Evolutionary conservation across 2,888 invertebrate species (phyloP), one percentile per base, ranked within the genome.

Genomic region (Chrysolina oricalcia): DNA sequence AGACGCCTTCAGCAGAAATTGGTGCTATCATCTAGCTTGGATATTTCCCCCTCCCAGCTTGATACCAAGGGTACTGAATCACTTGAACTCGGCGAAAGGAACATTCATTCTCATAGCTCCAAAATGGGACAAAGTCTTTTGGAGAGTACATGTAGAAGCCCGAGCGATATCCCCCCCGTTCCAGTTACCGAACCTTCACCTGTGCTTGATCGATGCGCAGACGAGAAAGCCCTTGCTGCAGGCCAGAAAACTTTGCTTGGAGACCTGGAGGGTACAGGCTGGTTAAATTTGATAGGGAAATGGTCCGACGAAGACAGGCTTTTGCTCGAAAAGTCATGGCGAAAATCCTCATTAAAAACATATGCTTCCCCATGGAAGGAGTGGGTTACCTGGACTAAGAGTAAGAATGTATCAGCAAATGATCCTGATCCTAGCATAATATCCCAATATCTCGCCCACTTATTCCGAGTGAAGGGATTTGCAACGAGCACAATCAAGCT

Each of bases 1-100:
- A 53, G 68, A 78, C 53, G 78, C 80, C 2, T 78, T 80, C 78
- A 80, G 78, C 71, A 43, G 46, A 56, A 53, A 59, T 11, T 79
- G 79, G 77, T 41, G 27, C 9, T 79, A 35, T 63, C 15, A n/a
- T 15, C 71, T 79, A 23, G 79, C 75, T 0, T 86, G 85, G 81
- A 72, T 84, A 10, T 85, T 85, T 67, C 86, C 85, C 1, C 86
- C 85, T 15, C 85, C 84, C n/a, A 68, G 74, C 15, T 73, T 84
- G 46, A 81, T 84, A 3, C 84, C 85, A 3, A 50, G 75, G 35
- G 80, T 85, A 53, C 27, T 27, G 27, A 27, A 27, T 27, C 27
- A 27, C 27, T 27, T 43, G 43, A 11, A 43, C 43, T 43, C 9
- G 43, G 43, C 43, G 6, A 13, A 43, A 43, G 43, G 13, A 43